Evolutionary conservation across 2,113 vertebrate genomes (phyloP), one percentile per base, ranked within the genome.

Genomic region (Acanthisitta chloris): DNA sequence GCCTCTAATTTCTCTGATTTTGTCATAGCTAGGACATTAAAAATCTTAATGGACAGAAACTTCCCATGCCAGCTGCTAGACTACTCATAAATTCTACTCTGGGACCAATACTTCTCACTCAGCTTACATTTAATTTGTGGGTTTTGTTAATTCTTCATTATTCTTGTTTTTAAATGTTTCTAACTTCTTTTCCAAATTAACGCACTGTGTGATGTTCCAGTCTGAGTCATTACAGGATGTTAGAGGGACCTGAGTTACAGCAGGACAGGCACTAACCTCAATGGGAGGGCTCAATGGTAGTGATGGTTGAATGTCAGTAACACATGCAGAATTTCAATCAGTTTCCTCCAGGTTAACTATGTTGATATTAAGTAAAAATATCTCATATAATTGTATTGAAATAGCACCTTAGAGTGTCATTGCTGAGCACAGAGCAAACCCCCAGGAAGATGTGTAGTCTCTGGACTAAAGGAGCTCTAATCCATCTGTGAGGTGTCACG

Each of bases 11-110:
- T 90, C 45, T 78, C n/a, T 40, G 38, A 17, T 91, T 94, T 93
- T 90, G 48, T 70, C 15, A 2, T 42, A 77, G 38, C 28, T 69
- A 40, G 64, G 59, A 58, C 36, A 70, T 94, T 76, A 87, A 94
- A 96, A 95, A 73, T 88, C 24, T 15, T 89, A 81, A 73, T 64
- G 67, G 45, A 42, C 72, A 81, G 72, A 62, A 95, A 55, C 42
- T 55, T 91, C 43, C 9, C 29, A 19, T 81, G 70, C 83, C 96
- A 97, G 94, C 90, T 97, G 95, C 72, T 86, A 58, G 45, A 31
- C 72, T 81, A 9, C 52, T 89, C 64, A 12, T 62, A 72, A 91
- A 51, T 83, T 84, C 91, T 91, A 13, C 71, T 88, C 24, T 82
- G 96, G 92, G 92, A 95, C 66, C 59, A 78, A 43, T 93, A 12